These are phyloP conservation scores for Ascaphus truei DNA, from an alignment of 2,113 vertebrate species.

Conservation along the genomic window DNA sequence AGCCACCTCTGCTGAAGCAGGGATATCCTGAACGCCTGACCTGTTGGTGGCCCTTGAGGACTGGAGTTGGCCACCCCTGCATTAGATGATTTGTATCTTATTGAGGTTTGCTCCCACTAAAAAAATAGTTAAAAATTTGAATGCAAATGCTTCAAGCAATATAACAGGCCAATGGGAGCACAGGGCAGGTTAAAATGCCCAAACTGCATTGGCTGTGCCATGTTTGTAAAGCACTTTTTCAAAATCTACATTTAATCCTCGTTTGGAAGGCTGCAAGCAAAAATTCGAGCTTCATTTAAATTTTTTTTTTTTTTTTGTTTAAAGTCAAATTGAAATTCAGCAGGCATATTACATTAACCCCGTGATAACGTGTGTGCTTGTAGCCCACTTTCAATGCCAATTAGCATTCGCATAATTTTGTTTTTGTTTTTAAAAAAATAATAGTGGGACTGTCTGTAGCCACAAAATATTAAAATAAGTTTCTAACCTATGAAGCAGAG, in stretches of 20 bases:
- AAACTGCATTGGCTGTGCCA: constrained; percentile 45
- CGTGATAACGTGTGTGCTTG: constrained; percentile 57
- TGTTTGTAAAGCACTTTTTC: constrained; percentile 45
- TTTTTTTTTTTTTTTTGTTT: no score
- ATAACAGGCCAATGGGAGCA: constrained; percentile 48
- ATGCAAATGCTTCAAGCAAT: constrained; percentile 56
- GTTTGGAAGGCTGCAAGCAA: constrained; percentile 54
- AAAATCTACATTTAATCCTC: constrained; percentile 50
- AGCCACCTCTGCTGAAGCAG: no score
- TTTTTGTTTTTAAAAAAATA: constrained; percentile 51
- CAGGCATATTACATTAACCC: constrained; percentile 59
- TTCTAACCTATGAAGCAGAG: constrained; percentile 99
- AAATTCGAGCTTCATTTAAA: constrained; percentile 54
- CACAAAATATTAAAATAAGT: constrained; percentile 99
- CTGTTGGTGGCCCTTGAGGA: no score
- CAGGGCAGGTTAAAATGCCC: constrained; percentile 49
- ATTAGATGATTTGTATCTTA: not conserved
- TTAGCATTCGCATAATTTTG: constrained; percentile 57
- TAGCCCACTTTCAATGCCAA: constrained; percentile 72
- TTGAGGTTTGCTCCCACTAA: constrained; percentile 63
- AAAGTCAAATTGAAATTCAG: constrained; percentile 41
- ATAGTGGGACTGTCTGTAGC: constrained; percentile 98
- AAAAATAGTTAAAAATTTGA: constrained; percentile 67
- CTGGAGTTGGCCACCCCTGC: no score
- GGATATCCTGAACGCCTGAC: no score